Evolutionary conservation across 2,113 vertebrate species (phyloP), one percentile per base, ranked within the genome.

Genomic region (Grammomys dolichurus): DNA sequence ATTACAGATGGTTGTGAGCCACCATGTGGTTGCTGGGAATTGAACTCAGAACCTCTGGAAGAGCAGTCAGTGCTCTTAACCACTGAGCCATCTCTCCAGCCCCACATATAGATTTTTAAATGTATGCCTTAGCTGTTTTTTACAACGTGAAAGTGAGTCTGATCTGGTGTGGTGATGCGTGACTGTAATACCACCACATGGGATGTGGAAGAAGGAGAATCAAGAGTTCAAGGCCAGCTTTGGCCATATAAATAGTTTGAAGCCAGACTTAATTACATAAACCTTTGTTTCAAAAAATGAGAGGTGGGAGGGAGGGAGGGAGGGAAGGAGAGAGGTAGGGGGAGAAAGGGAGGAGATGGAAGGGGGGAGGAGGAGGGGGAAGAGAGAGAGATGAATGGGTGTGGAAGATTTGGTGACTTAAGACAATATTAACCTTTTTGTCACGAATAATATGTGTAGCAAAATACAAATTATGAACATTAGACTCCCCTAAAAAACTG

Each of bases 111-210:
- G 8, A 48, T 12, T 51, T 51, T 51, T 51, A 11, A 19, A 65
- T 87, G 73, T 92, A 26, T 87, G 72, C 75, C 92, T 90, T 5
- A 20, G 43, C 72, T 88, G 67, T 43, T 90, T 58, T 51, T 89
- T 85, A 70, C 14, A 80, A 86, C 69, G 65, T 91, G 65, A 95
- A 95, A 95, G 36, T 82, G 3, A 91, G 43, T 51, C 87, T 93
- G 78, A 87, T 87, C 26, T 46, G 4, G 40, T 20, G 28, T 48
- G 60, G 60, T 67, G 5, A 86, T 48, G 2, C 1, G 3, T 63
- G 24, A 28, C 24, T 48, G 17, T 67, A 9, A 67, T 46, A 17
- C 17, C 17, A 86, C 16, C 28, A 46, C 17, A 5, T 36, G 28
- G 9, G 28, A 43, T 67, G 43, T 48, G 26, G 16, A 67, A 13